phyloP scores from a whole-genome alignment of 2,113 vertebrate genomes.

The Saguinus imperator region DNA sequence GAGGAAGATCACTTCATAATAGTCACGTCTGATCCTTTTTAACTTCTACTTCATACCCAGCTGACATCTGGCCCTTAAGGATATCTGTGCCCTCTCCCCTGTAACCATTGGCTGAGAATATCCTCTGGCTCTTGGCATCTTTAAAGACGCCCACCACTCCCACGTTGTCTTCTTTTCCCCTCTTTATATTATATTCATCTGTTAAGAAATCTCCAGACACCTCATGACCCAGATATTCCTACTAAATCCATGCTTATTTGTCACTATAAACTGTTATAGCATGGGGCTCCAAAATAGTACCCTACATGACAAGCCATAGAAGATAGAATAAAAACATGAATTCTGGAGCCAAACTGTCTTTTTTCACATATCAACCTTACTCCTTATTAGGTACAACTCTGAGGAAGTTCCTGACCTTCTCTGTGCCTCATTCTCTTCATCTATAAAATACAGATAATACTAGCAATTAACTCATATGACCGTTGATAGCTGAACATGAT shows the following conservation, averaged over 20 bases:
- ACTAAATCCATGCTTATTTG: not conserved
- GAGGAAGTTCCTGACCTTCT: not conserved
- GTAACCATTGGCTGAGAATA: not conserved
- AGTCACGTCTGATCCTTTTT: not conserved
- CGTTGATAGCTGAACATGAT: not conserved
- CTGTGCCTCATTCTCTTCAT: not conserved
- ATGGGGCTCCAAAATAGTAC: not conserved
- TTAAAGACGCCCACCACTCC: not conserved
- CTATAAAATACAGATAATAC: not conserved
- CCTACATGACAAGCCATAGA: not conserved
- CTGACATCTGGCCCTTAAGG: not conserved
- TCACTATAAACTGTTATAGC: not conserved
- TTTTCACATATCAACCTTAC: not conserved
- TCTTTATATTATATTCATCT: not conserved
- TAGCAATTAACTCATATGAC: not conserved
- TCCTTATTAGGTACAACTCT: not conserved
- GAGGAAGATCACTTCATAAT: not conserved
- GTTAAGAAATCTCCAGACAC: not conserved
- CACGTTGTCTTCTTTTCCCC: not conserved
- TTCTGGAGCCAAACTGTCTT: not conserved
- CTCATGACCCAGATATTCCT: not conserved
- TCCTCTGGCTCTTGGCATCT: not conserved
- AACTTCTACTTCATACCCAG: not conserved
- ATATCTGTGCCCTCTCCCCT: not conserved
- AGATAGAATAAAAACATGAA: not conserved